These are phyloP conservation scores for Galago senegalensis DNA, from an alignment of 2,797 vertebrate genomes.

Conservation along the genomic window DNA sequence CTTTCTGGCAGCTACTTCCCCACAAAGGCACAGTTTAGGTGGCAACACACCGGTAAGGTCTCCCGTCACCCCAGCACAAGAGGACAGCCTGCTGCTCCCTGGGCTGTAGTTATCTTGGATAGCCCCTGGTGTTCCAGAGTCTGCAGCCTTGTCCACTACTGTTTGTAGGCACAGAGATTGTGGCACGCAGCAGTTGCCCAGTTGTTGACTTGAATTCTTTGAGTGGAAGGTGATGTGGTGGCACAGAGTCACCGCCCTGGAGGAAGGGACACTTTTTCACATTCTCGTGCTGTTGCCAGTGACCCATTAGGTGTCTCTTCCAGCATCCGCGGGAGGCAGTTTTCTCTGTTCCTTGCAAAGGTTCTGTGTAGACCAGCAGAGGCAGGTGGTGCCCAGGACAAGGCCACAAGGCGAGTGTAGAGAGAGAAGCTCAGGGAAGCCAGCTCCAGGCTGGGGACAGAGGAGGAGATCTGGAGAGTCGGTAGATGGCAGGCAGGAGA, in stretches of 20 bases:
- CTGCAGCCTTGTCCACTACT: neutral
- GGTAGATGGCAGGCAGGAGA: neutral
- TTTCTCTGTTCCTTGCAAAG: neutral
- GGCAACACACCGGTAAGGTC: neutral
- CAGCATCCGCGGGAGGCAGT: neutral
- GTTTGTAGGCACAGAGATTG: neutral
- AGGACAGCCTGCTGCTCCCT: too few species aligned
- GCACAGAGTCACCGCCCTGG: neutral
- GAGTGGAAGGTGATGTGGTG: neutral
- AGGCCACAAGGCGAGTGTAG: neutral
- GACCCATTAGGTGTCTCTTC: neutral
- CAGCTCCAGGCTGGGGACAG: too few species aligned
- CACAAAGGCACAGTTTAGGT: neutral
- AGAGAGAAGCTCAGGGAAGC: neutral
- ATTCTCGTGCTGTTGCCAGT: neutral
- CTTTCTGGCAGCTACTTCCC: neutral
- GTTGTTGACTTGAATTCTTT: neutral
- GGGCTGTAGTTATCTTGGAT: neutral
- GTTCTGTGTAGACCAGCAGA: neutral
- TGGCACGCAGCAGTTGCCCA: neutral
- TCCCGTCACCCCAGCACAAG: neutral
- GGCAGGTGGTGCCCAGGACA: neutral
- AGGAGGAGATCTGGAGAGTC: neutral
- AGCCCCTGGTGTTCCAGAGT: neutral
- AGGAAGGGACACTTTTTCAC: neutral